These are phyloP conservation scores for Nipponacmea schrenckii DNA, from an alignment of 2,888 invertebrate species.

Conservation along the genomic window DNA sequence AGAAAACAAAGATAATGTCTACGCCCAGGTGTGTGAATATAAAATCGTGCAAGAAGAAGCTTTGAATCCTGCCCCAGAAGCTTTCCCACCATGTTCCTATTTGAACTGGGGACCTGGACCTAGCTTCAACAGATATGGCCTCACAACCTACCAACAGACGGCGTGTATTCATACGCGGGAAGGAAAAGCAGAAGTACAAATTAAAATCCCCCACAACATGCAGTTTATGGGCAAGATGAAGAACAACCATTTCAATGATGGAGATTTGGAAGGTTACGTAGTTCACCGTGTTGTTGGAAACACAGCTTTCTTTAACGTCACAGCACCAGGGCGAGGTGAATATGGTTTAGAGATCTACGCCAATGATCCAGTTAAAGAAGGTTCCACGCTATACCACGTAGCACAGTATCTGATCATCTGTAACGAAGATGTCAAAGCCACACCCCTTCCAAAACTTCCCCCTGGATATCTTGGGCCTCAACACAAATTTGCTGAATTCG, in stretches of 20 bases:
- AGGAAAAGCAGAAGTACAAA: slow-evolving; percentile 65
- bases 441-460: slow-evolving; percentile 63
- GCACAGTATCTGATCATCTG: slow-evolving; percentile 66
- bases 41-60: slow-evolving; percentile 62
- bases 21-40: slow-evolving; percentile 68
- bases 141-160: slow-evolving; percentile 63
- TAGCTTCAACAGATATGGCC: slow-evolving; percentile 60
- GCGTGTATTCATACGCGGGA: slow-evolving; percentile 62
- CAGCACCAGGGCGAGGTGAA: slow-evolving; percentile 63
- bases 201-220: slow-evolving; percentile 59
- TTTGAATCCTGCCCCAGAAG: slow-evolving; percentile 46
- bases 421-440: slow-evolving; percentile 59
- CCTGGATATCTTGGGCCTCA: slow-evolving; percentile 67
- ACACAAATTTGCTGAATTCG: slow-evolving; percentile 64
- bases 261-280: slow-evolving; percentile 62
- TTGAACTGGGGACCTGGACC: slow-evolving; percentile 67
- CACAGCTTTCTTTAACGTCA: slow-evolving; percentile 65
- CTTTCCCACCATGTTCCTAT: slow-evolving; percentile 67
- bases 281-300: slow-evolving; percentile 65
- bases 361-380: slow-evolving; percentile 65
- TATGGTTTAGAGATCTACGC: slow-evolving; percentile 67
- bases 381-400: slow-evolving; percentile 65
- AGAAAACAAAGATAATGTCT: slow-evolving; percentile 65
- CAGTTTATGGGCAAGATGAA: slow-evolving; percentile 68
- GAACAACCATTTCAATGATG: slow-evolving; percentile 57